Conservation (phyloP, 2,113 vertebrate species). For the Neotoma lepida region DNA sequence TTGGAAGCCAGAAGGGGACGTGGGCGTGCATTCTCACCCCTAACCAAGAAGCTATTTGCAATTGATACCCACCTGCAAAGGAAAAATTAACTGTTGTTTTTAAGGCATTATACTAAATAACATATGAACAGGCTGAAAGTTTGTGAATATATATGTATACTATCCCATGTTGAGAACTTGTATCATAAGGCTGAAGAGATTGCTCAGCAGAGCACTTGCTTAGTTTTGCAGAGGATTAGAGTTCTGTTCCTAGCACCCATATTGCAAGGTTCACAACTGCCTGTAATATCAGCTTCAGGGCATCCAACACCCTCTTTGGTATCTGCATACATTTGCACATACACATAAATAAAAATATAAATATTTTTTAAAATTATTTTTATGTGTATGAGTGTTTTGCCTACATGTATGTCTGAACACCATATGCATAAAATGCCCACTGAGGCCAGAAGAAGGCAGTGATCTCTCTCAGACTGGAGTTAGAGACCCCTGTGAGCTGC, state of each 20-base stretch:
- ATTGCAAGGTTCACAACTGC: neutral
- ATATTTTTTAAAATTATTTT: neutral
- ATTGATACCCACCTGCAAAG: neutral
- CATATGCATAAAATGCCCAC: neutral
- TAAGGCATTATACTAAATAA: slow-evolving; percentile 36
- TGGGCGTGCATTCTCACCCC: neutral
- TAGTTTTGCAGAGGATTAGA: neutral
- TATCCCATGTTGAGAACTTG: slow-evolving; percentile 50
- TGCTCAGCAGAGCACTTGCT: neutral
- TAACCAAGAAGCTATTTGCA: neutral
- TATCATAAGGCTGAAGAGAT: neutral
- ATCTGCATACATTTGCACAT: neutral
- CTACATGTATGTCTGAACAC: neutral
- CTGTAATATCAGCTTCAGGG: neutral
- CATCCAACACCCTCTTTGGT: neutral
- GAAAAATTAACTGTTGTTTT: neutral
- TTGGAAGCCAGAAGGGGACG: neutral
- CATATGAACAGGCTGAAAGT: slow-evolving; percentile 17
- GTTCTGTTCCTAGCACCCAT: neutral
- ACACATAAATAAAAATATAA: neutral
- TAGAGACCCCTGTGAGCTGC: neutral
- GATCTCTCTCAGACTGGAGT: neutral
- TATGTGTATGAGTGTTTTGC: neutral
- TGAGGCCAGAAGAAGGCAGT: neutral
- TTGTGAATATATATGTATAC: neutral